Conservation (phyloP, 2,888 invertebrate genomes). For the Polydrusus tereticollis region DNA sequence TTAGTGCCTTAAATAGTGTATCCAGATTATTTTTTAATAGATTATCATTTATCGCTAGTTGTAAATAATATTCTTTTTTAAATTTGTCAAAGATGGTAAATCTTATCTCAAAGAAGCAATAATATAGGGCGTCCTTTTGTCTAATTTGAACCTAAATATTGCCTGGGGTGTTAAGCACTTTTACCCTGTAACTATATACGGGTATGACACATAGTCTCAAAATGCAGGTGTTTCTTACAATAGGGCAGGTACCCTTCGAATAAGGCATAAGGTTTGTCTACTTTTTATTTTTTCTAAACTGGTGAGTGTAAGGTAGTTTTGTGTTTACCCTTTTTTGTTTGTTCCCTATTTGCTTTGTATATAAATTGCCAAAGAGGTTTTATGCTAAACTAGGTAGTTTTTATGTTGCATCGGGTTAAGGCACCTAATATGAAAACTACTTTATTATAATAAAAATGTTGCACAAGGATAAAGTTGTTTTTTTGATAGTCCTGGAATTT, state of each 20-base stretch:
- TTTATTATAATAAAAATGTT: too few relatives aligned
- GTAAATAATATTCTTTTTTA: too few relatives aligned
- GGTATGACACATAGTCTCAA: slow-evolving; percentile 58
- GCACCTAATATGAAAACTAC: too few relatives aligned
- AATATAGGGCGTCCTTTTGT: slow-evolving; percentile 13
- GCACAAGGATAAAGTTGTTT: too few relatives aligned
- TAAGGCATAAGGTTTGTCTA: slow-evolving; percentile 45
- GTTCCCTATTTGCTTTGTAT: not conserved
- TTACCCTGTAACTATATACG: slow-evolving; percentile 53
- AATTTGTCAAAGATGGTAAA: too few relatives aligned
- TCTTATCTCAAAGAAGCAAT: too few relatives aligned
- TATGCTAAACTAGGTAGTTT: not conserved
- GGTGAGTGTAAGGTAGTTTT: slow-evolving; percentile 8
- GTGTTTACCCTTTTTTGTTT: slow-evolving; percentile 15
- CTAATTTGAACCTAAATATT: slow-evolving; percentile 19
- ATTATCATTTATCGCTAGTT: too few relatives aligned
- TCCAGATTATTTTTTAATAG: too few relatives aligned
- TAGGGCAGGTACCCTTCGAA: slow-evolving; percentile 56
- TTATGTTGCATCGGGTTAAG: too few relatives aligned
- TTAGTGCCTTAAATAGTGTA: too few relatives aligned
- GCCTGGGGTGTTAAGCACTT: slow-evolving; percentile 37
- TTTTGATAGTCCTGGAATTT: too few relatives aligned
- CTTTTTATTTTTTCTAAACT: slow-evolving; percentile 1
- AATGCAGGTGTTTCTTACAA: slow-evolving; percentile 57
- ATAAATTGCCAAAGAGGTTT: not conserved